Evolutionary conservation across 2,888 invertebrate species (phyloP).

Genomic region (Andrena flavipes): DNA sequence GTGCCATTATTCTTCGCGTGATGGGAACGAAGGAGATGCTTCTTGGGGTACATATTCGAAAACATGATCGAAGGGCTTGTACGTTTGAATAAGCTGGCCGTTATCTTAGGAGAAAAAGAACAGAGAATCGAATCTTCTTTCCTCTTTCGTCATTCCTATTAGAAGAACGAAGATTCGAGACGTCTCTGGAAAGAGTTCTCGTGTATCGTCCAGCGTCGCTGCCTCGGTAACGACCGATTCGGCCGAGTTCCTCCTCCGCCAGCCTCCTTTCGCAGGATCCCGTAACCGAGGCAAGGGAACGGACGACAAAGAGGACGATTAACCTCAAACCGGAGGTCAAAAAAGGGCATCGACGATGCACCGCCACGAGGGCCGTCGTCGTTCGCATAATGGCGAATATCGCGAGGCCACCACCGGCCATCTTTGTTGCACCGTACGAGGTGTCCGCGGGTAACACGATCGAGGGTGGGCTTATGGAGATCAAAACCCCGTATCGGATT

Average conservation of each 20-base stretch:
- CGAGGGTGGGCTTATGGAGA: conserved; percentile 84
- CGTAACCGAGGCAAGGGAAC: conserved; percentile 39
- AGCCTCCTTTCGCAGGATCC: conserved; percentile 50
- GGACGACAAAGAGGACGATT: conserved; percentile 74
- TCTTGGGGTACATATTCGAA: no score
- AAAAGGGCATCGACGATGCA: conserved; percentile 62
- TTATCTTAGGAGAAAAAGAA: not conserved
- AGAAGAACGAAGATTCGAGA: conserved; percentile 1
- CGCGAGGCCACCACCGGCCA: conserved; percentile 72
- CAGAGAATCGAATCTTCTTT: not conserved
- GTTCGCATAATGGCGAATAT: conserved; percentile 69
- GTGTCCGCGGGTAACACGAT: conserved; percentile 82
- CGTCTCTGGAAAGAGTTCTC: not conserved
- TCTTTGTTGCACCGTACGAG: conserved; percentile 71
- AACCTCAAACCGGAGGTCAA: conserved; percentile 71
- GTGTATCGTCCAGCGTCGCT: not conserved
- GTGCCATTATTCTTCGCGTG: not conserved
- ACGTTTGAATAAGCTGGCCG: no score
- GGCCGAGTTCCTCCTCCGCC: conserved; percentile 53
- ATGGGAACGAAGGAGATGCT: no score
- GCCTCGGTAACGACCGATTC: conserved; percentile 39
- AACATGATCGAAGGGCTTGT: not conserved
- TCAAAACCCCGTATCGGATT: conserved; percentile 83
- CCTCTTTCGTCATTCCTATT: not conserved
- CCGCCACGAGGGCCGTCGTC: conserved; percentile 45